Percentiles rank a stretch among this genome's conserved stretches.
Evolutionary conservation across 2,888 invertebrate genomes (phyloP).

Genomic region (Amorpha juglandis): DNA sequence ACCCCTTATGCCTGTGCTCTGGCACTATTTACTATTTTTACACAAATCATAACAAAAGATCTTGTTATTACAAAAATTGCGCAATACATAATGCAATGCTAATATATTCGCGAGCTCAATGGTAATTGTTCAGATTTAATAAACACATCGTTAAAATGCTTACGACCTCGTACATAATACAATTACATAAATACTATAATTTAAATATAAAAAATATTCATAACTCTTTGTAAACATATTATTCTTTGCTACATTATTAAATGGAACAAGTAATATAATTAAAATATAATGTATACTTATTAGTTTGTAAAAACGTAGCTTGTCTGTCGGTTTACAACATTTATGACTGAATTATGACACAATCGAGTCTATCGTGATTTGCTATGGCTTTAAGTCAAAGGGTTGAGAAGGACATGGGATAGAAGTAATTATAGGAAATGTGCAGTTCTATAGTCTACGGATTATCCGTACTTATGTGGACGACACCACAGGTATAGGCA

Average conservation of each 20-base stretch:
- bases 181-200: slow-evolving; percentile 9
- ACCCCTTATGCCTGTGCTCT: too few relatives aligned
- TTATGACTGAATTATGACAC: too few relatives aligned
- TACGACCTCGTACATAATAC: neutral
- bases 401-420: too few relatives aligned
- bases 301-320: too few relatives aligned
- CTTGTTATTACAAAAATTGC: neutral
- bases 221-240: neutral
- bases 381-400: too few relatives aligned
- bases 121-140: neutral
- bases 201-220: neutral
- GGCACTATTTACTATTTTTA: neutral
- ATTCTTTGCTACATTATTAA: neutral
- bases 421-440: too few relatives aligned
- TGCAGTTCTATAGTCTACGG: too few relatives aligned
- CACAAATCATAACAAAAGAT: neutral
- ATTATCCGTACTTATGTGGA: too few relatives aligned
- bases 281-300: neutral
- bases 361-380: too few relatives aligned
- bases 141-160: slow-evolving; percentile 8
- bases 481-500: too few relatives aligned
- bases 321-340: neutral
- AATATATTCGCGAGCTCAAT: slow-evolving; percentile 4
- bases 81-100: neutral
- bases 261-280: neutral